phyloP scores from a whole-genome alignment of 2,113 vertebrate genomes.

The Clarias gariepinus region DNA sequence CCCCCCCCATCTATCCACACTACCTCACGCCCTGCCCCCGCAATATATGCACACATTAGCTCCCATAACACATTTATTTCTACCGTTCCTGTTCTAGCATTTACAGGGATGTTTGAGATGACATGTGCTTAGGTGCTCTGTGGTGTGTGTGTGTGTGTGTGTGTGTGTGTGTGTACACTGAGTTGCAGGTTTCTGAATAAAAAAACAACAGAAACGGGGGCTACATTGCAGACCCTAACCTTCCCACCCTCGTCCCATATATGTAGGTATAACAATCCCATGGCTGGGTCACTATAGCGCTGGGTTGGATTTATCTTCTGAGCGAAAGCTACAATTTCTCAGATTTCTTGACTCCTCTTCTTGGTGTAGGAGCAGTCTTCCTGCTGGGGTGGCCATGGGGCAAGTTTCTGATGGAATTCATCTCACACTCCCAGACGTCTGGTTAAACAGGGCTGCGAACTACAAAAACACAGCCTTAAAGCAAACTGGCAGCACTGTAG shows the following conservation, averaged over 20 bases:
- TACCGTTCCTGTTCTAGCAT: not conserved
- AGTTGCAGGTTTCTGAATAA: not conserved
- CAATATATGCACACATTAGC: not conserved
- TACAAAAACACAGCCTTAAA: not conserved
- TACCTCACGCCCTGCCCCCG: too few species aligned
- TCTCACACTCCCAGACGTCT: not conserved
- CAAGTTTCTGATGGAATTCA: not conserved
- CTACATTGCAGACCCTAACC: not conserved
- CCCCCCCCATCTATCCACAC: too few species aligned
- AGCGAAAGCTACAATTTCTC: not conserved
- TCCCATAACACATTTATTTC: not conserved
- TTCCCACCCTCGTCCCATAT: not conserved
- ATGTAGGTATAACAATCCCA: not conserved
- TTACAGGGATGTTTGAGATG: not conserved
- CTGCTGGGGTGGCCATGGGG: not conserved
- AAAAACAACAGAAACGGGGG: not conserved
- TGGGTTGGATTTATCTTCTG: not conserved
- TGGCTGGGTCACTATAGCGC: not conserved
- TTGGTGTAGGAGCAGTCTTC: not conserved
- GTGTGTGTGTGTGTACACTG: not conserved
- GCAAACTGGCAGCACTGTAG: not conserved
- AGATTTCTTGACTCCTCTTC: not conserved
- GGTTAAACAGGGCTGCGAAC: not conserved
- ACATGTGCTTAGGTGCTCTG: not conserved
- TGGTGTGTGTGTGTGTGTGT: not conserved